Evolutionary conservation across 2,888 invertebrate species (phyloP).

Genomic region (Conops quadrifasciatus): DNA sequence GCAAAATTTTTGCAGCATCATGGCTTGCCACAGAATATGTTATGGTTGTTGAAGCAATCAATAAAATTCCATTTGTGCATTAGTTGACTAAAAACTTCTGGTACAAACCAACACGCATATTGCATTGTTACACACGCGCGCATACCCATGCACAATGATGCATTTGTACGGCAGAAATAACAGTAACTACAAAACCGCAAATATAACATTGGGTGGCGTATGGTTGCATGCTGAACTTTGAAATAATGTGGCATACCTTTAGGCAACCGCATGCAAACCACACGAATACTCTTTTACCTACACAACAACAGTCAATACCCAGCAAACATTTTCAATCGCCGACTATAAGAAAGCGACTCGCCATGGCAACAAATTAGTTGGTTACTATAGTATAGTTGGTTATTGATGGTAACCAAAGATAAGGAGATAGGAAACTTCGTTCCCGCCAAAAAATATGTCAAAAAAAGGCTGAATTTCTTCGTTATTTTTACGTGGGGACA

Average conservation of each 20-base stretch:
- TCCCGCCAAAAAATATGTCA: no score
- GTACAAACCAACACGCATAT: no score
- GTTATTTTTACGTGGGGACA: no score
- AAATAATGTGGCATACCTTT: conserved; percentile 54
- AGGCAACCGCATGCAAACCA: conserved; percentile 43
- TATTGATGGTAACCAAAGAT: no score
- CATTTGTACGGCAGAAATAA: background rate
- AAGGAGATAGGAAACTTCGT: no score
- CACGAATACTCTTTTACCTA: background rate
- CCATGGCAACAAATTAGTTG: no score
- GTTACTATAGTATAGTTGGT: no score
- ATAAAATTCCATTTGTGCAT: conserved; percentile 20
- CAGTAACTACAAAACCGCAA: conserved; percentile 10
- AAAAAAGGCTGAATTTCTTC: no score
- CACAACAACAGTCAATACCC: no score
- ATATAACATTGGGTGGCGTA: conserved; percentile 16
- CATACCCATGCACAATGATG: background rate
- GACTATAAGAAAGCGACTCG: no score
- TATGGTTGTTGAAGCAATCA: background rate
- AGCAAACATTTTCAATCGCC: no score
- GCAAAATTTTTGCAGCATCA: background rate
- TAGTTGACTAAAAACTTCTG: conserved; percentile 8
- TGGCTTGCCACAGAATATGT: conserved; percentile 15
- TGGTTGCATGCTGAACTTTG: conserved; percentile 21
- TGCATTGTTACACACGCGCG: conserved; percentile 1